These are phyloP conservation scores for Catostomus latipinnis DNA, from an alignment of 2,797 vertebrate genomes.

Conservation along the genomic window DNA sequence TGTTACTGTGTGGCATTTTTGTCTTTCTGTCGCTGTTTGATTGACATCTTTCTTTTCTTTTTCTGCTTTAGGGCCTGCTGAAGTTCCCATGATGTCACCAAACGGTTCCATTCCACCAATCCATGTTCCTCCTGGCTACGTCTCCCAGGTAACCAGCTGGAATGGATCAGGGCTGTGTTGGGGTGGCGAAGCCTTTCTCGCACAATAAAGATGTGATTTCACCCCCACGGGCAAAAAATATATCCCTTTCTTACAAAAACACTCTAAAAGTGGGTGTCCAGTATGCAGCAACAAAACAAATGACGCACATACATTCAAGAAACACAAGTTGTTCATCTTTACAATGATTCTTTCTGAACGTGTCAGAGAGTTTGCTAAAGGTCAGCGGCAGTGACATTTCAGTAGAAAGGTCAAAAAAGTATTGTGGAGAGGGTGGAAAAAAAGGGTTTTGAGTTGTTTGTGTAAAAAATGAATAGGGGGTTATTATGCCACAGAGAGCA, in stretches of 20 bases:
- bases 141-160: slow-evolving; percentile 84
- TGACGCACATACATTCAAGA: not conserved
- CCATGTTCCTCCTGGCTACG: slow-evolving; percentile 88
- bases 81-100: slow-evolving; percentile 91
- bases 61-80: slow-evolving; percentile 82
- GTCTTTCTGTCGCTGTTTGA: slow-evolving; percentile 29
- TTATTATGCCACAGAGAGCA: slow-evolving; percentile 25
- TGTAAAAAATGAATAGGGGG: slow-evolving; percentile 30
- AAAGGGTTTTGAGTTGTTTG: slow-evolving; percentile 24
- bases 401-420: slow-evolving; percentile 51
- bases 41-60: slow-evolving; percentile 45
- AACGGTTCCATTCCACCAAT: slow-evolving; percentile 91
- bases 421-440: not conserved
- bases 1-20: slow-evolving; percentile 22
- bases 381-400: slow-evolving; percentile 51
- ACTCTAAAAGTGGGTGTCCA: not conserved
- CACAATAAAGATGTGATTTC: slow-evolving; percentile 47
- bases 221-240: slow-evolving; percentile 17
- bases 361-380: slow-evolving; percentile 49
- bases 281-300: slow-evolving; percentile 16
- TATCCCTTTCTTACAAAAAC: slow-evolving; percentile 9
- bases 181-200: slow-evolving; percentile 9
- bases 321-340: slow-evolving; percentile 7
- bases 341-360: not conserved
- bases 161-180: slow-evolving; percentile 20